phyloP scores from a whole-genome alignment of 2,113 vertebrate genomes.

The Morone saxatilis region DNA sequence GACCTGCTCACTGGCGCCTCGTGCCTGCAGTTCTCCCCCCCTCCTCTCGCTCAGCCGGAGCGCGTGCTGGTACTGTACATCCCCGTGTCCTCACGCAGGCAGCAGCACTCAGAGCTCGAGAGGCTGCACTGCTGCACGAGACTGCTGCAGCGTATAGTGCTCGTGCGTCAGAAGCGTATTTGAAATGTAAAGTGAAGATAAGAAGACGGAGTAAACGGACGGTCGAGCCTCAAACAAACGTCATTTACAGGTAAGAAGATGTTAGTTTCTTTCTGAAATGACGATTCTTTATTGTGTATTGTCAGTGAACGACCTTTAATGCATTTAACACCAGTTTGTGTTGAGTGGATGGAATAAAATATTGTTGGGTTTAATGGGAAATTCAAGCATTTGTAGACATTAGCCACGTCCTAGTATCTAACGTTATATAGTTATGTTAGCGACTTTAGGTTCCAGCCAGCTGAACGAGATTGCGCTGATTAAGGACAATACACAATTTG shows the following conservation, averaged over 20 bases:
- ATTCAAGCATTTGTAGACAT: no score
- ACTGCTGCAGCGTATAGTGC: constrained; percentile 48
- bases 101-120: background rate
- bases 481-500: background rate
- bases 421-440: background rate
- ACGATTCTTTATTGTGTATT: background rate
- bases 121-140: constrained; percentile 45
- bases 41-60: constrained; percentile 9
- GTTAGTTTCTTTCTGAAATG: background rate
- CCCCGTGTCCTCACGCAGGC: constrained; percentile 19
- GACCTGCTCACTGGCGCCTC: constrained; percentile 22
- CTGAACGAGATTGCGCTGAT: background rate
- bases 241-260: background rate
- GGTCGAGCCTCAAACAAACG: background rate
- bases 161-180: constrained; percentile 7
- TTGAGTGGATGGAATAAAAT: background rate
- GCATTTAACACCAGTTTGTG: no score
- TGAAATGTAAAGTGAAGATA: background rate
- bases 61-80: constrained; percentile 25
- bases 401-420: background rate
- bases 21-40: constrained; percentile 32
- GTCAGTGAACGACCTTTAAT: background rate
- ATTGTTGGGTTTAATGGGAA: background rate
- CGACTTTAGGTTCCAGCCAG: background rate
- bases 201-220: background rate